Evolutionary conservation across 2,888 invertebrate genomes (phyloP).

Genomic region (Sussaba pulchella): DNA sequence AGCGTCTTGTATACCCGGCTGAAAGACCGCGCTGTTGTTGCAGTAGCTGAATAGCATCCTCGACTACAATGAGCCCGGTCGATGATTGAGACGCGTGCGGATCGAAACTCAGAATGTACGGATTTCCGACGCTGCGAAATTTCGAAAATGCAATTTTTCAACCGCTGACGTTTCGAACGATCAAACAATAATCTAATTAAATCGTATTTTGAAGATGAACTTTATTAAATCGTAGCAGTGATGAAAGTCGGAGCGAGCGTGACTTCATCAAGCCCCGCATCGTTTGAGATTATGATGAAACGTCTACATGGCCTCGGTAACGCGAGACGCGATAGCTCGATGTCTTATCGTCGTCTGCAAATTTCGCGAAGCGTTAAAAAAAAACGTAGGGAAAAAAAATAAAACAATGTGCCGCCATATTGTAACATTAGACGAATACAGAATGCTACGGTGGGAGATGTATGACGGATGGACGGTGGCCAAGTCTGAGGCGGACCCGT

Average conservation of each 20-base stretch:
- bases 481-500: conserved; percentile 32
- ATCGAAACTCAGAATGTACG: too few relatives aligned
- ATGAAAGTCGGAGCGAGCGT: conserved; percentile 9
- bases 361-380: conserved; percentile 29
- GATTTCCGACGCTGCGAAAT: too few relatives aligned
- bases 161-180: too few relatives aligned
- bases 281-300: conserved; percentile 61
- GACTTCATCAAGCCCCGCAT: conserved; percentile 36
- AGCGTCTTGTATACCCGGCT: background rate
- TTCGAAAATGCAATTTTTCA: too few relatives aligned
- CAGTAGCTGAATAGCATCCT: too few relatives aligned
- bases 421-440: conserved; percentile 56
- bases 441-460: conserved; percentile 6
- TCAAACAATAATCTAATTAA: too few relatives aligned
- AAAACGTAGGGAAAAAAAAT: conserved; percentile 32
- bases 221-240: background rate
- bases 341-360: conserved; percentile 73
- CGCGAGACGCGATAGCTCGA: conserved; percentile 67
- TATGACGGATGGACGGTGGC: background rate
- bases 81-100: too few relatives aligned
- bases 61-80: too few relatives aligned
- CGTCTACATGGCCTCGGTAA: conserved; percentile 70
- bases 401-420: conserved; percentile 16
- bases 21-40: background rate
- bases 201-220: background rate